Conservation (phyloP, 2,797 vertebrate genomes). For the Gallinago stenura region DNA sequence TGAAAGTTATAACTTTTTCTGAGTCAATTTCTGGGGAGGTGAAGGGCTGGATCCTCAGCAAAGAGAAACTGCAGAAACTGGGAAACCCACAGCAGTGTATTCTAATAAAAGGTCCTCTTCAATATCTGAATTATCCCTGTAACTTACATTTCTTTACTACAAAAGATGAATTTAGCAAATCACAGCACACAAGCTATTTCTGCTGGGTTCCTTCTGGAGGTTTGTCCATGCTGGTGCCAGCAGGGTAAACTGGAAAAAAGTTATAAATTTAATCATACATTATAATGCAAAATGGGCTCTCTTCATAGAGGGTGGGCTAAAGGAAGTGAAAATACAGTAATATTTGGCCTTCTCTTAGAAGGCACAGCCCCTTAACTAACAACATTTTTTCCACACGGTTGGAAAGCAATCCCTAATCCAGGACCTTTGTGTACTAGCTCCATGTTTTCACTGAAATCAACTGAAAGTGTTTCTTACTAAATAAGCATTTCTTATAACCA, state of each 20-base stretch:
- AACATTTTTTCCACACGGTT: not conserved
- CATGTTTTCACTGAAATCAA: not conserved
- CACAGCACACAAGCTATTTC: not conserved
- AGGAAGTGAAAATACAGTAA: not conserved
- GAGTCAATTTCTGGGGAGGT: not conserved
- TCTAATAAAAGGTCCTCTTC: not conserved
- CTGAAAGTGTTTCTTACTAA: slow-evolving; percentile 3
- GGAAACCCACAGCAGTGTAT: not conserved
- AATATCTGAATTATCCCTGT: not conserved
- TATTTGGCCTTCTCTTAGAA: not conserved
- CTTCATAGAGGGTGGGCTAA: not conserved
- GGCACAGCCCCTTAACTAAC: not conserved
- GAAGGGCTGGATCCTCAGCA: not conserved
- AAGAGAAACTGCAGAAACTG: not conserved
- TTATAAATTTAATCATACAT: not conserved
- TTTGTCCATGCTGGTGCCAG: not conserved
- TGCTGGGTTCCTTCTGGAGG: not conserved
- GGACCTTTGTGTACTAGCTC: not conserved
- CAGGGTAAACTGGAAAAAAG: not conserved
- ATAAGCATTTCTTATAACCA: not conserved
- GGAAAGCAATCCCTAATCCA: not conserved
- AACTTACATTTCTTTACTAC: not conserved
- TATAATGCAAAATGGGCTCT: not conserved
- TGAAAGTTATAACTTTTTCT: not conserved
- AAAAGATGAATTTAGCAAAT: not conserved